phyloP scores from a whole-genome alignment of 1,140 invertebrate genomes.

The Ceratina australensis region DNA sequence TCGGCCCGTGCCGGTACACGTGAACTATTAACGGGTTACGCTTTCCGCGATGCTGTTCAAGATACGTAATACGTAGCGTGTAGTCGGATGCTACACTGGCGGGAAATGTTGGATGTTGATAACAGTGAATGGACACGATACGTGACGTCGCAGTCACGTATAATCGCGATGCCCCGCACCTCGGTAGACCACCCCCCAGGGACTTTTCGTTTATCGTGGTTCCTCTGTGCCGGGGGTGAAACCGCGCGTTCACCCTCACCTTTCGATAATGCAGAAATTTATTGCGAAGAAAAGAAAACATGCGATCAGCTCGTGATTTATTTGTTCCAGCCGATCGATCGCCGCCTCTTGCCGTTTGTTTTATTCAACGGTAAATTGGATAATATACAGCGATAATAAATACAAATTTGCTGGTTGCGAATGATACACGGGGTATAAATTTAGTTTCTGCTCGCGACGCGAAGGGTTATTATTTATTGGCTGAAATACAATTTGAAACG shows the following conservation, averaged over 20 bases:
- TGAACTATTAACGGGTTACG: conserved; percentile 36
- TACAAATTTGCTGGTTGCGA: too few relatives aligned
- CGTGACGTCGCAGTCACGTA: conserved; percentile 31
- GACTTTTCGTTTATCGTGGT: conserved; percentile 34
- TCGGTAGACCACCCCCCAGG: conserved; percentile 8
- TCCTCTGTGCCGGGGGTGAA: neutral
- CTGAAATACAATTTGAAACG: too few relatives aligned
- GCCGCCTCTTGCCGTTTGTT: neutral
- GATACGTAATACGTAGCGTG: conserved; percentile 21
- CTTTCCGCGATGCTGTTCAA: conserved; percentile 20
- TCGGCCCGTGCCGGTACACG: conserved; percentile 15
- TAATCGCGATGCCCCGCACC: conserved; percentile 1
- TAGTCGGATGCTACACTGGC: neutral
- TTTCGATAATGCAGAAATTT: conserved; percentile 37
- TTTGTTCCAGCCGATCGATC: neutral
- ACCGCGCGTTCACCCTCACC: too few relatives aligned
- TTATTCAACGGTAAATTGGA: neutral
- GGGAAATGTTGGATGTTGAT: conserved; percentile 42
- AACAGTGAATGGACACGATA: conserved; percentile 33
- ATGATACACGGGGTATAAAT: too few relatives aligned
- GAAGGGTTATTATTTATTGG: too few relatives aligned
- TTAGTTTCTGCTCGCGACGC: too few relatives aligned
- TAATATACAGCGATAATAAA: neutral
- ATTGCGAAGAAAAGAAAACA: conserved; percentile 24
- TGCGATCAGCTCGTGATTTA: conserved; percentile 2